Percentiles rank a stretch among this genome's conserved stretches.
Conservation (phyloP, 2,113 vertebrate species). For the Carassius auratus region DNA sequence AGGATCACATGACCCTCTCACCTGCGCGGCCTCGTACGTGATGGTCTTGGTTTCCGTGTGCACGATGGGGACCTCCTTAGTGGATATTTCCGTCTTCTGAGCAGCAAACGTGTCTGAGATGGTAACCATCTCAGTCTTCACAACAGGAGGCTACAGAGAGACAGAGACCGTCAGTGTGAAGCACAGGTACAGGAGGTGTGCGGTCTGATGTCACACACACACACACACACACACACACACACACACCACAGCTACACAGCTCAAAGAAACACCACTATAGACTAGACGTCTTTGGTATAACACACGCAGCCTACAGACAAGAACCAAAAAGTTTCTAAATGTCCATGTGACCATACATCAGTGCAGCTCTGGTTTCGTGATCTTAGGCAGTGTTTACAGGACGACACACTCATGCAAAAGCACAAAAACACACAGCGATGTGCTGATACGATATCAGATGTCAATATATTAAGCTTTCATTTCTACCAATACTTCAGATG, state of each 20-base stretch:
- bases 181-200: neutral
- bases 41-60: slow-evolving; percentile 99
- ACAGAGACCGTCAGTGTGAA: slow-evolving; percentile 68
- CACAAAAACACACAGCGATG: neutral
- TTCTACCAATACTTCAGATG: neutral
- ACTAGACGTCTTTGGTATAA: slow-evolving; percentile 36
- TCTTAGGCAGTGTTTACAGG: neutral
- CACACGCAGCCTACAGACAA: neutral
- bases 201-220: slow-evolving; percentile 3
- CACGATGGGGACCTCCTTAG: slow-evolving; percentile 98
- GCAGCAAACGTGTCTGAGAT: slow-evolving; percentile 93
- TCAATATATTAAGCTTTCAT: neutral
- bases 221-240: slow-evolving; percentile 24
- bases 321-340: neutral
- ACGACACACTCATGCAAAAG: neutral
- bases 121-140: slow-evolving; percentile 99
- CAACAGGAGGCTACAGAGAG: slow-evolving; percentile 91
- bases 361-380: neutral
- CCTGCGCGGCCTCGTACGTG: slow-evolving; percentile 97
- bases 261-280: neutral
- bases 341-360: neutral
- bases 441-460: neutral
- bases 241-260: neutral
- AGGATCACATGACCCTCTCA: slow-evolving; percentile 63
- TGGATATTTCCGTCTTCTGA: slow-evolving; percentile 96